These are phyloP conservation scores for Halictus ligatus DNA, from an alignment of 2,888 invertebrate species.

Conservation along the genomic window DNA sequence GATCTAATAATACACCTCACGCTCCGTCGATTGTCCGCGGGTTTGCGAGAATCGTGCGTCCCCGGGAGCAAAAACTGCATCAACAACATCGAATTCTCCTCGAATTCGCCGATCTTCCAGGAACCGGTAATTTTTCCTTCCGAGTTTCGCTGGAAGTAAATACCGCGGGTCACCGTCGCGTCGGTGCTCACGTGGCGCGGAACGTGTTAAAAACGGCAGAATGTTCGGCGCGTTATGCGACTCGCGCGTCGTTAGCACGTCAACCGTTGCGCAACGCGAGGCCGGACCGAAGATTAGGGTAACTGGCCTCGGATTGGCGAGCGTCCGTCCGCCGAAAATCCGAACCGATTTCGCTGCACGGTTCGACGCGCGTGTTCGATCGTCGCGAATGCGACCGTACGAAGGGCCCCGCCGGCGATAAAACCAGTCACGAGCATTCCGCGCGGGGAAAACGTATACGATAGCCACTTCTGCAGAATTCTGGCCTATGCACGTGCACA, in stretches of 20 bases:
- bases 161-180: neutral
- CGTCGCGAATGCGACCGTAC: constrained; percentile 29
- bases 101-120: too few relatives aligned
- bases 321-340: neutral
- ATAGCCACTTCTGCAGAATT: constrained; percentile 51
- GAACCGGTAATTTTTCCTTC: neutral
- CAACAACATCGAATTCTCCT: too few relatives aligned
- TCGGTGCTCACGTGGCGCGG: constrained; percentile 32
- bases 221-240: constrained; percentile 16
- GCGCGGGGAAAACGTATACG: constrained; percentile 53
- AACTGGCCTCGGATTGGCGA: neutral
- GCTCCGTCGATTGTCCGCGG: too few relatives aligned
- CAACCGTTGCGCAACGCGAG: neutral
- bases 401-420: constrained; percentile 57
- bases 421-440: constrained; percentile 63
- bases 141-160: neutral
- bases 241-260: neutral
- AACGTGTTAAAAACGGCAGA: constrained; percentile 34
- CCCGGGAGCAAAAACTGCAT: too few relatives aligned
- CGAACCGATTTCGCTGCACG: neutral
- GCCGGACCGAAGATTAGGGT: constrained; percentile 9
- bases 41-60: too few relatives aligned
- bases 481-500: constrained; percentile 28
- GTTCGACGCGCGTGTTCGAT: constrained; percentile 34
- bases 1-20: too few relatives aligned